Conservation (phyloP, 1,140 invertebrate genomes). For the Nebria ingens region DNA sequence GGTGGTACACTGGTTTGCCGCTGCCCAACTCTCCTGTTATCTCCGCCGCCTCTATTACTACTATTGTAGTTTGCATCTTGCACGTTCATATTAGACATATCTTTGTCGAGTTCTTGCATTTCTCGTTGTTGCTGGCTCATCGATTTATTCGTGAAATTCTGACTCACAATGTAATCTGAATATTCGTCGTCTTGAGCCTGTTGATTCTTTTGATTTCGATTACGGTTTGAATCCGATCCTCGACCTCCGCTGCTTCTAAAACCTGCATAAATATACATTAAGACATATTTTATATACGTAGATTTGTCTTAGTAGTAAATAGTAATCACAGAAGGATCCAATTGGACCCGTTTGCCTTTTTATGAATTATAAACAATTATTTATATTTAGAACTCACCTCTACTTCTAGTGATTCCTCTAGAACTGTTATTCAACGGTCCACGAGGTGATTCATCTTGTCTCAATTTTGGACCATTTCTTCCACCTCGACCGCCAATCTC, state of each 20-base stretch:
- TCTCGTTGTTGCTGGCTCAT: constrained; percentile 23
- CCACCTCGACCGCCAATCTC: not conserved
- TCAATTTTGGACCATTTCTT: not conserved
- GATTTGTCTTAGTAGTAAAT: too few relatives aligned
- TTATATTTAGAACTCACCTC: constrained; percentile 29
- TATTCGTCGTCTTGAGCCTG: constrained; percentile 28
- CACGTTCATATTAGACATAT: constrained; percentile 38
- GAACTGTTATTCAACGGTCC: not conserved
- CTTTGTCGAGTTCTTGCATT: constrained; percentile 36
- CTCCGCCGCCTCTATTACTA: constrained; percentile 26
- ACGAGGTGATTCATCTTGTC: not conserved
- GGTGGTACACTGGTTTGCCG: constrained; percentile 38
- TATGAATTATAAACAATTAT: not conserved
- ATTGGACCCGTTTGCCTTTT: too few relatives aligned
- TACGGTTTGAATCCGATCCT: constrained; percentile 32
- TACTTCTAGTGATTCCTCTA: constrained; percentile 31
- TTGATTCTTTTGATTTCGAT: constrained; percentile 25
- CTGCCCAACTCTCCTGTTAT: constrained; percentile 34
- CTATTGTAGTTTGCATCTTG: constrained; percentile 33
- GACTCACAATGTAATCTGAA: constrained; percentile 30
- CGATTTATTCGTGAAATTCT: constrained; percentile 36
- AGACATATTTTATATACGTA: constrained; percentile 21
- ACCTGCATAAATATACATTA: constrained; percentile 10
- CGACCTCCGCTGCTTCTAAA: constrained; percentile 33
- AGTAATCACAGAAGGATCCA: too few relatives aligned